Percentiles rank a stretch among this genome's conserved stretches.
phyloP scores from a whole-genome alignment of 2,113 vertebrate genomes.

The Thamnophis sirtalis region DNA sequence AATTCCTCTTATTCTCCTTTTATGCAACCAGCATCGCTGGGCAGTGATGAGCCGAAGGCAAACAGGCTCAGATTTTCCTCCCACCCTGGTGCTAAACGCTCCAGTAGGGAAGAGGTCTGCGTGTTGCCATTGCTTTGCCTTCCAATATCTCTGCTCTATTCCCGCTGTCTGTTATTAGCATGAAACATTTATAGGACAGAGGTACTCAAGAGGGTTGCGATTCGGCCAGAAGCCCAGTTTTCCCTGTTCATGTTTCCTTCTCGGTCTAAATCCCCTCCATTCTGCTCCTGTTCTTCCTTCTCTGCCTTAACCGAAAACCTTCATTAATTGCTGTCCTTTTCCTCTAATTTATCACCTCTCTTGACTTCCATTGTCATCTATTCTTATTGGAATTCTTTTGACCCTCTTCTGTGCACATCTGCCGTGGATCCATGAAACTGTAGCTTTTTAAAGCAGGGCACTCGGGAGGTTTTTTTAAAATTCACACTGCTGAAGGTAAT shows the following conservation, averaged over 20 bases:
- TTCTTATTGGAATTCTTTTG: not conserved
- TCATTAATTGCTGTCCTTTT: not conserved
- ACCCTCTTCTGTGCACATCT: not conserved
- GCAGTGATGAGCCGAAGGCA: not conserved
- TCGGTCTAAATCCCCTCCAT: not conserved
- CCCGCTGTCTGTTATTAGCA: not conserved
- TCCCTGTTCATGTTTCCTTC: not conserved
- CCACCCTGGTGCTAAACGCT: not conserved
- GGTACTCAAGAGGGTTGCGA: not conserved
- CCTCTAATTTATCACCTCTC: not conserved
- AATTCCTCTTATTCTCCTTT: not conserved
- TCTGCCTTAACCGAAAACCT: not conserved
- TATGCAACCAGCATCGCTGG: not conserved
- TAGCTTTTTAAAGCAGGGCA: not conserved
- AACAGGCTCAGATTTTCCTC: not conserved
- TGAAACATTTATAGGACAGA: slow-evolving; percentile 18
- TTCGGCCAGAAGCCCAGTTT: not conserved
- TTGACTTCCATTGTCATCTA: not conserved
- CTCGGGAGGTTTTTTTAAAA: not conserved
- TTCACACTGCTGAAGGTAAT: not conserved
- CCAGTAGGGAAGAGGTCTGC: not conserved
- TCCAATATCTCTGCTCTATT: not conserved
- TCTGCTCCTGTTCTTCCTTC: not conserved
- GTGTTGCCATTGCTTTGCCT: not conserved
- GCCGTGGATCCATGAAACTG: not conserved